phyloP scores from a whole-genome alignment of 2,888 invertebrate species.

The Drymonia ruficornis region DNA sequence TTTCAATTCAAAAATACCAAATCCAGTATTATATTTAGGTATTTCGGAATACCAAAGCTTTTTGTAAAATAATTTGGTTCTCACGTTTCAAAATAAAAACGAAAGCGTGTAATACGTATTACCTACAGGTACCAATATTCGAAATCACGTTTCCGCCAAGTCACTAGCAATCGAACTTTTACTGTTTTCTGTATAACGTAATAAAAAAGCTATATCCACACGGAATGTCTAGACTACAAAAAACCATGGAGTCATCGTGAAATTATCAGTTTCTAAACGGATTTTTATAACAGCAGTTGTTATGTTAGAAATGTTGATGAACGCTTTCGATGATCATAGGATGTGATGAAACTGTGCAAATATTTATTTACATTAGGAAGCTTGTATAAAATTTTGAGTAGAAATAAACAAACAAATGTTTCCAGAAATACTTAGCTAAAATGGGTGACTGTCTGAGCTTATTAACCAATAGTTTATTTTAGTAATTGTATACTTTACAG shows the following conservation, averaged over 20 bases:
- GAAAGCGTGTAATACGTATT: conserved; percentile 37
- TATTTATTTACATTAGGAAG: neutral
- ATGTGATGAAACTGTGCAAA: neutral
- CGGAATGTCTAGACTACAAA: conserved; percentile 14
- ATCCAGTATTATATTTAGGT: conserved; percentile 17
- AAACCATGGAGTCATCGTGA: conserved; percentile 17
- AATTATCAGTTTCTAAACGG: conserved; percentile 9
- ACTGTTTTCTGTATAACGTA: neutral
- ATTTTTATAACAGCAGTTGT: neutral
- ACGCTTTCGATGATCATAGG: neutral
- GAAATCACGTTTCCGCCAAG: conserved; percentile 8
- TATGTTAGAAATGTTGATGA: neutral
- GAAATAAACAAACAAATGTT: no score
- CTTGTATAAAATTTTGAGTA: no score
- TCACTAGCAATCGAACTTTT: conserved; percentile 11
- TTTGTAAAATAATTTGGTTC: conserved; percentile 17
- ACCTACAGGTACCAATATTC: conserved; percentile 12
- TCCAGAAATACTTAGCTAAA: no score
- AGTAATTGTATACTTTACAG: no score
- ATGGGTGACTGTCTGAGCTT: no score
- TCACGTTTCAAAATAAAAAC: conserved; percentile 45
- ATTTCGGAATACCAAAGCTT: conserved; percentile 5
- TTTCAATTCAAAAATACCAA: conserved; percentile 26
- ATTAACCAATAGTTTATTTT: no score
- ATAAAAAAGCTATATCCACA: conserved; percentile 17